These are phyloP conservation scores for Sylvietta virens DNA, from an alignment of 2,113 vertebrate species.

Conservation along the genomic window DNA sequence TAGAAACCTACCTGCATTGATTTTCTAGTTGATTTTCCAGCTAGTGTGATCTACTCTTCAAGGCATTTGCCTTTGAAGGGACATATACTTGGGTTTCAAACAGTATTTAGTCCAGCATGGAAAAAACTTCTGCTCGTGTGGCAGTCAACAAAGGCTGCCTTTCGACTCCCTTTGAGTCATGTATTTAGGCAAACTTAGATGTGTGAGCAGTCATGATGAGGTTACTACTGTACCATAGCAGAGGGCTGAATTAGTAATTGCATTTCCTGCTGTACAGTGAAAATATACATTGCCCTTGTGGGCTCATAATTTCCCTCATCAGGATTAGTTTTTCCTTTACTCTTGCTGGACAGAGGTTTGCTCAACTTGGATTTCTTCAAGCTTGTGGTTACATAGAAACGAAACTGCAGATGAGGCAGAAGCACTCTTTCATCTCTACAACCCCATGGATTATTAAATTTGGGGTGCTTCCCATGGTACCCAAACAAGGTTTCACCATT, in stretches of 20 bases:
- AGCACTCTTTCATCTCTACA: constrained; percentile 16
- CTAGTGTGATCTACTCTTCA: constrained; percentile 14
- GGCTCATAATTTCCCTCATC: not conserved
- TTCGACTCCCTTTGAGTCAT: not conserved
- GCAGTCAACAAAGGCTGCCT: not conserved
- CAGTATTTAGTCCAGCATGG: not conserved
- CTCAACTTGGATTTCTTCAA: not conserved
- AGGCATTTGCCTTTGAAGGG: constrained; percentile 39
- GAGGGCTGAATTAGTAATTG: not conserved
- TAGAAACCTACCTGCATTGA: constrained; percentile 2
- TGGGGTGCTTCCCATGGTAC: constrained; percentile 32
- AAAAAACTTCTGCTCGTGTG: constrained; percentile 23
- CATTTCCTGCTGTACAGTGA: constrained; percentile 15
- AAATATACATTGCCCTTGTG: not conserved
- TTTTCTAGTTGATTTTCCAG: too few relatives aligned
- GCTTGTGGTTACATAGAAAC: constrained; percentile 31
- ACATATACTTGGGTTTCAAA: constrained; percentile 16
- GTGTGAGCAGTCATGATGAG: constrained; percentile 19
- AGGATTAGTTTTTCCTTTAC: not conserved
- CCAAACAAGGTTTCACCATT: constrained; percentile 35
- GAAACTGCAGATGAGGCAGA: constrained; percentile 19
- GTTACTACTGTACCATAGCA: constrained; percentile 25
- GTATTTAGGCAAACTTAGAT: not conserved
- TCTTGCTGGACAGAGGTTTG: constrained; percentile 1
- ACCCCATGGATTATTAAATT: constrained; percentile 26